phyloP scores from a whole-genome alignment of 2,888 invertebrate genomes.

The Lasioglossum malachurum region DNA sequence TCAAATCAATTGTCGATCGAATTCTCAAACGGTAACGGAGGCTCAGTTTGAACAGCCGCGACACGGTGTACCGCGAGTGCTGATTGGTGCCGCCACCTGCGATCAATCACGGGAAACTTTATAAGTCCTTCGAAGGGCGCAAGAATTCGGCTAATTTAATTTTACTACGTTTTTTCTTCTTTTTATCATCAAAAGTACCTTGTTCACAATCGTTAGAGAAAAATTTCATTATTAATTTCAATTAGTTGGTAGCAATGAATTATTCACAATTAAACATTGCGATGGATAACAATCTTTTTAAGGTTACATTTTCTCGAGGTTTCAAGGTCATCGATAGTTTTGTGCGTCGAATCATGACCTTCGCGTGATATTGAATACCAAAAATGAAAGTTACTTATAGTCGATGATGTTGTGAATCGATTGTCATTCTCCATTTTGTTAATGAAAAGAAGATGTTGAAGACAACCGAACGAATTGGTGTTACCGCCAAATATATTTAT shows the following conservation, averaged over 20 bases:
- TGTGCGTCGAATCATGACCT: not conserved
- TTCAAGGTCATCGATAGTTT: not conserved
- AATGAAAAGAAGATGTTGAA: not conserved
- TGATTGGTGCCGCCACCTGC: not conserved
- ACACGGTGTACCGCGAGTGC: not conserved
- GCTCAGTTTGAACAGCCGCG: not conserved
- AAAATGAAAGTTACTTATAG: too few species aligned
- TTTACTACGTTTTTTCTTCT: not conserved
- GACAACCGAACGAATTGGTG: not conserved
- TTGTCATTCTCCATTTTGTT: not conserved
- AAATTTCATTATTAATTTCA: not conserved
- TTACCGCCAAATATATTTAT: too few species aligned
- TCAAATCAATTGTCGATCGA: not conserved
- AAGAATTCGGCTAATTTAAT: not conserved
- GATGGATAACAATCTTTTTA: too few species aligned
- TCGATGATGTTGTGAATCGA: not conserved
- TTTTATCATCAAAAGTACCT: not conserved
- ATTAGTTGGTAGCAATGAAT: not conserved
- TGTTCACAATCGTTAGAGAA: not conserved
- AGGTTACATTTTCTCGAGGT: too few species aligned
- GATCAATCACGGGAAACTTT: not conserved
- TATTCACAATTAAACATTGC: not conserved
- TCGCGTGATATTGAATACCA: not conserved
- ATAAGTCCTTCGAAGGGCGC: not conserved
- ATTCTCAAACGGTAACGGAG: not conserved